Evolutionary conservation across 2,888 invertebrate species (phyloP), one percentile per base, ranked within the genome.

Genomic region (Deilephila elpenor): DNA sequence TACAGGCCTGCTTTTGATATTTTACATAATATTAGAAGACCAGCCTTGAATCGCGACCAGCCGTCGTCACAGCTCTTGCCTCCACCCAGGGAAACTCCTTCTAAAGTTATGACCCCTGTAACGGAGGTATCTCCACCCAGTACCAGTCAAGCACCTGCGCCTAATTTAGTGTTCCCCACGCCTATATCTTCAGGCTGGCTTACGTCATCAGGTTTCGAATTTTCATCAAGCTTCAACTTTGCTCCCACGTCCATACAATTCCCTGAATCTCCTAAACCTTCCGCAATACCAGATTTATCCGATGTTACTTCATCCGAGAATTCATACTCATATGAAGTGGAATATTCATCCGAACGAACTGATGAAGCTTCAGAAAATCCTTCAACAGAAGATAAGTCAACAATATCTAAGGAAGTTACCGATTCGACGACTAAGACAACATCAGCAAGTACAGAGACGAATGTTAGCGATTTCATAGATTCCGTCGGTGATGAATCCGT

Each of bases 101-200:
- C 92, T 11, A 84, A 82, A 62, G 80, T 86, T 8, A 73, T 84
- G 5, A 67, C 67, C 71, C 78, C 86, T 34, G 77, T 88, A 2
- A 83, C 83, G 76, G 86, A 89, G 60, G 74, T 84, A 62, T 81
- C 86, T 8, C 74, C 80, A 20, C 80, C 87, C 34, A 84, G 85
- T 20, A 75, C 80, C n/a, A 82, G 77, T 62, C 74, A 80, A 56
- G 79, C 85, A 29, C 82, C 84, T 56, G 76, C 79, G 72, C 83
- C 91, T 34, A 89, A 88, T 73, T 79, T 94, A 70, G 87, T 94
- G 59, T 94, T 94, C 87, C 94, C 94, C 44, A 91, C 93, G 19
- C 88, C 91, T 1, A 86, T 89, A 51, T 94, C 94, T 59, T 91
- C 94, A 53, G 91, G 93, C 61, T 94, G 94, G 94, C 76, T 93